Base-by-base conservation (phyloP, 2,797 vertebrate genomes). In the Amphiprion clarkii region DNA sequence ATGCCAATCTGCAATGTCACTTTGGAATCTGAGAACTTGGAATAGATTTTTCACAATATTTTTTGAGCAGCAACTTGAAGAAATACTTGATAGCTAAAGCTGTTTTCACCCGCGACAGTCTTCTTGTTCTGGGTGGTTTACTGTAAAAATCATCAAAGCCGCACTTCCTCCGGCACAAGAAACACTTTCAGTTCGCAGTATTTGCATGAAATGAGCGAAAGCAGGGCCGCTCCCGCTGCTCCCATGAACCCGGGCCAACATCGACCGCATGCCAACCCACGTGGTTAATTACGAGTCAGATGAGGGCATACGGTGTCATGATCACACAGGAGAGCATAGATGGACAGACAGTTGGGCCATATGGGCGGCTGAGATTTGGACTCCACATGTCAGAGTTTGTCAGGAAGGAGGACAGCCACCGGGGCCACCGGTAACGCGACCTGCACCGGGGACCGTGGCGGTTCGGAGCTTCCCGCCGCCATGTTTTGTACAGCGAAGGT, bases 401-500 rank as follows among this genome's bases (percentile, higher is more conserved):
- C 71, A 63, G 77, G 82, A 78, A 74, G 51, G n/a, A 53, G 23
- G 54, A 56, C 17, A 44, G 42, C 51, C 2, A 1, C 63, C 10
- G 23, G 67, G 4, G 33, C 51, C 1, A 13, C 51, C n/a, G 64
- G 78, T 49, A 10, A 4, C 39, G 3, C 57, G 65, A 62, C 78
- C 71, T 53, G 33, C 33, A 36, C 33, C 10, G 33, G 81, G 27
- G 74, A 73, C 19, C 16, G 78, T 46, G 58, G 55, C 3, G 62
- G 68, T 67, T 40, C 31, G 11, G 74, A 78, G 46, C 70, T 29
- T 70, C 67, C 64, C 2, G 72, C 56, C 81, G 74, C 87, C 90
- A 93, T 92, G 93, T 93, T 95, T 72, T 92, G 88, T 67, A 68
- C 81, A 31, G 55, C 83, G 0, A 92, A 93, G 93, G 93, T 94